Conservation (phyloP, 2,888 invertebrate species). For the Macaria notata region DNA sequence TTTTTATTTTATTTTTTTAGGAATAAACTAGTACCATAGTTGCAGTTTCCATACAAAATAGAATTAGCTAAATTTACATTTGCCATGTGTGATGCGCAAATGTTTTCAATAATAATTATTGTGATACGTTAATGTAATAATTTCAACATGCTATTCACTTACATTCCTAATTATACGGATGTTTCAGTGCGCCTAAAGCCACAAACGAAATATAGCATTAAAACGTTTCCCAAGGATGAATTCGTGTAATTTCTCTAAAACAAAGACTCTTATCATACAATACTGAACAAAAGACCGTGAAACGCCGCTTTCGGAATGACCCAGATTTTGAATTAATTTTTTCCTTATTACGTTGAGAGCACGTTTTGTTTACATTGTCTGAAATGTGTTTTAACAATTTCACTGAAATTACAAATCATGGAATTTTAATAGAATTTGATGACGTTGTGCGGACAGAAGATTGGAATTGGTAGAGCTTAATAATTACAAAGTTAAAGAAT, state of each 20-base stretch:
- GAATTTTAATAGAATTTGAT: constrained; percentile 5
- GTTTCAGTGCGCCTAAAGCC: no score
- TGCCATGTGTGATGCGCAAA: no score
- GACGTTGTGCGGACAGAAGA: background rate
- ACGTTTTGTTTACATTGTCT: constrained; percentile 20
- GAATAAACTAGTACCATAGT: no score
- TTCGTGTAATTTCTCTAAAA: constrained; percentile 46
- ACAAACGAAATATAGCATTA: constrained; percentile 29
- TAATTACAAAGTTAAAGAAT: no score
- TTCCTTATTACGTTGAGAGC: constrained; percentile 45
- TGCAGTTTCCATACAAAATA: no score
- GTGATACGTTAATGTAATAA: no score
- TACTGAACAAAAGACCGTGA: constrained; percentile 47
- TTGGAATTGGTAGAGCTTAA: no score
- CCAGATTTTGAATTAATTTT: constrained; percentile 51
- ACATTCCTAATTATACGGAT: no score
- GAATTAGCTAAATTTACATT: no score
- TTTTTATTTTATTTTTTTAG: no score
- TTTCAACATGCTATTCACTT: no score
- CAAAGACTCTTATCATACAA: constrained; percentile 52
- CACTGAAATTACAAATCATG: constrained; percentile 1
- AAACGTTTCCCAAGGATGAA: constrained; percentile 39
- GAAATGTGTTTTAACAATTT: constrained; percentile 13
- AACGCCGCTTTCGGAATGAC: constrained; percentile 42
- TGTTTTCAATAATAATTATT: no score